These are phyloP conservation scores for Scotopteryx bipunctaria DNA, from an alignment of 2,888 invertebrate species.

Conservation along the genomic window DNA sequence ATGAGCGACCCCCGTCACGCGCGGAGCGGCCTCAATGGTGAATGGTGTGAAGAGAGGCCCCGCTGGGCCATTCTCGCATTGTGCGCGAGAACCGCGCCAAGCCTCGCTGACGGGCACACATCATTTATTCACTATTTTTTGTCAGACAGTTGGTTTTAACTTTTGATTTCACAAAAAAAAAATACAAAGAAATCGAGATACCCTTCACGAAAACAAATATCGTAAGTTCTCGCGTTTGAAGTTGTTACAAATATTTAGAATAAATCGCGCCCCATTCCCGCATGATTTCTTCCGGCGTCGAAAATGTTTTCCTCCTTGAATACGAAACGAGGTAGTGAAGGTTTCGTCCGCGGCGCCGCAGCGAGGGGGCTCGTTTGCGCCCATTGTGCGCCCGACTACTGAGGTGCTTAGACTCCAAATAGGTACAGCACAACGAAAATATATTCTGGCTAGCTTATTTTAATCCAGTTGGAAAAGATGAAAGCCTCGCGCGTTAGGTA, in stretches of 20 bases:
- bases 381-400: conserved; percentile 14
- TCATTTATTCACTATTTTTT: conserved; percentile 65
- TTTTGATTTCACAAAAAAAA: conserved; percentile 56
- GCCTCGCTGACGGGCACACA: conserved; percentile 60
- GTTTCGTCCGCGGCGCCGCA: conserved; percentile 1
- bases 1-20: conserved; percentile 65
- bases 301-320: conserved; percentile 60
- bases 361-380: conserved; percentile 21
- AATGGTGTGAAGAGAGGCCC: conserved; percentile 63
- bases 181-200: conserved; percentile 42
- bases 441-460: neutral
- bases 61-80: conserved; percentile 71
- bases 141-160: conserved; percentile 59
- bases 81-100: conserved; percentile 46
- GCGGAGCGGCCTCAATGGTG: conserved; percentile 63
- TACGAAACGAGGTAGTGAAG: conserved; percentile 50
- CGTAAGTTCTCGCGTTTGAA: conserved; percentile 30
- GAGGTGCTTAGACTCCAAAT: conserved; percentile 2
- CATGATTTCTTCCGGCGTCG: conserved; percentile 53
- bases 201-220: conserved; percentile 41
- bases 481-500: neutral
- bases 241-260: conserved; percentile 65
- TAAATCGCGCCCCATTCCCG: conserved; percentile 59
- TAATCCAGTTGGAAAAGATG: neutral
- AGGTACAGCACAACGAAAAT: neutral